A percentile compares a stretch with the other conserved stretches of the same genome.
These are phyloP conservation scores for Festucalex cinctus DNA, from an alignment of 2,113 vertebrate species.

Conservation along the genomic window DNA sequence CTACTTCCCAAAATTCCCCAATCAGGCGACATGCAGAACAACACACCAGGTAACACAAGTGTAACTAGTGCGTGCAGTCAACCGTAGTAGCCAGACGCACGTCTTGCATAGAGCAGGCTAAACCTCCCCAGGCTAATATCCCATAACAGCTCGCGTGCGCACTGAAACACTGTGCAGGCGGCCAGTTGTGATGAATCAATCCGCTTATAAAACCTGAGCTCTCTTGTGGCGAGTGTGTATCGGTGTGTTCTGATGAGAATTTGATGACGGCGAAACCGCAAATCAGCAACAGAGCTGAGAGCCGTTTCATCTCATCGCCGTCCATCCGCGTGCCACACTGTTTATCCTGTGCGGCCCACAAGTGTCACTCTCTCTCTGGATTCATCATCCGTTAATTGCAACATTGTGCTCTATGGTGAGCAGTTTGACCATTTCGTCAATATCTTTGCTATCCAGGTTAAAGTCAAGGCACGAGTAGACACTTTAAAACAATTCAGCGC, in stretches of 20 bases:
- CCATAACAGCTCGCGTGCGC: background rate
- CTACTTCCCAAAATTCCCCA: constrained; percentile 38
- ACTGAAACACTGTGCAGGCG: background rate
- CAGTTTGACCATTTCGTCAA: background rate
- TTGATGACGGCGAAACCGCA: constrained; percentile 11
- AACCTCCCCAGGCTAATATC: background rate
- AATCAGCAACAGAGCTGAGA: constrained; percentile 17
- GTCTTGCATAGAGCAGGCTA: background rate
- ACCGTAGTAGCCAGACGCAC: constrained; percentile 5
- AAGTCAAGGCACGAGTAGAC: no score
- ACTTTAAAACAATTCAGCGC: no score
- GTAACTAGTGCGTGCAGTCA: background rate
- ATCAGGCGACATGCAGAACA: constrained; percentile 10
- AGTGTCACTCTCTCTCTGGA: background rate
- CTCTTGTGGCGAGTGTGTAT: background rate
- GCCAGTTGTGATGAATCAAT: background rate
- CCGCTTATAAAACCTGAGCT: constrained; percentile 6
- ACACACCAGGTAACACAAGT: constrained; percentile 3
- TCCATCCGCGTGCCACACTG: background rate
- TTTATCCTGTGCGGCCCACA: background rate
- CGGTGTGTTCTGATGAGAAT: constrained; percentile 20
- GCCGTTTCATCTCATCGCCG: background rate
- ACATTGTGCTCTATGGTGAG: background rate
- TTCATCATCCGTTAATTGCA: background rate
- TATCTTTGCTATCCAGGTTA: background rate